phyloP scores from a whole-genome alignment of 2,797 vertebrate genomes.

The Pipistrellus nathusii region DNA sequence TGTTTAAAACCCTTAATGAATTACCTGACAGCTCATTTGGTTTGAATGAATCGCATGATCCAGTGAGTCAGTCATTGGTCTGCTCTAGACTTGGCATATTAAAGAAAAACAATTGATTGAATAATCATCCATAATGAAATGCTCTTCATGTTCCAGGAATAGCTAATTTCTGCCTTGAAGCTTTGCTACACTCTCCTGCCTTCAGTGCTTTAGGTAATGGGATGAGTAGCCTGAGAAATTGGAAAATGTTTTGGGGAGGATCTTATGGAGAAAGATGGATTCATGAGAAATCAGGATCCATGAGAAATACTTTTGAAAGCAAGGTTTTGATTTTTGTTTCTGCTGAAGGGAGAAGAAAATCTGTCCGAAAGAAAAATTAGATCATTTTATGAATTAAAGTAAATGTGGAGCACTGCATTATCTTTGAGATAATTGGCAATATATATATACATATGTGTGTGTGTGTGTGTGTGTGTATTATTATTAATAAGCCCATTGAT shows the following conservation, averaged over 20 bases:
- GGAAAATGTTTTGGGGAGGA: neutral
- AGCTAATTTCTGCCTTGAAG: conserved; percentile 64
- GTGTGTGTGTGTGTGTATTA: too few relatives aligned
- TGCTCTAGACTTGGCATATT: neutral
- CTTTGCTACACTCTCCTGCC: neutral
- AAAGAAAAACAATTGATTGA: conserved; percentile 61
- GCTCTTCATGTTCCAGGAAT: neutral
- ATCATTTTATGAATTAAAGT: conserved; percentile 48
- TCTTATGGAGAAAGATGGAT: neutral
- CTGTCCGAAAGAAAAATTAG: neutral
- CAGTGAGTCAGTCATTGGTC: conserved; percentile 40
- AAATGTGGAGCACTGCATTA: conserved; percentile 52
- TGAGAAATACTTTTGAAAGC: conserved; percentile 37
- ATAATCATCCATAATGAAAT: conserved; percentile 55
- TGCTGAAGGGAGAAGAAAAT: conserved; percentile 3
- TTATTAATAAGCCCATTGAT: neutral
- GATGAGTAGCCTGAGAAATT: neutral
- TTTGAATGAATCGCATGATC: conserved; percentile 15
- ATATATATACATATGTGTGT: too few relatives aligned
- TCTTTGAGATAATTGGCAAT: conserved; percentile 46
- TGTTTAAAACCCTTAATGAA: conserved; percentile 62
- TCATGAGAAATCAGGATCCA: neutral
- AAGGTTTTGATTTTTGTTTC: conserved; percentile 55
- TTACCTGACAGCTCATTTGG: conserved; percentile 60
- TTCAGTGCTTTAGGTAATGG: conserved; percentile 31